phyloP scores from a whole-genome alignment of 1,140 invertebrate genomes.

The Ceratoteleas bidentatus region DNA sequence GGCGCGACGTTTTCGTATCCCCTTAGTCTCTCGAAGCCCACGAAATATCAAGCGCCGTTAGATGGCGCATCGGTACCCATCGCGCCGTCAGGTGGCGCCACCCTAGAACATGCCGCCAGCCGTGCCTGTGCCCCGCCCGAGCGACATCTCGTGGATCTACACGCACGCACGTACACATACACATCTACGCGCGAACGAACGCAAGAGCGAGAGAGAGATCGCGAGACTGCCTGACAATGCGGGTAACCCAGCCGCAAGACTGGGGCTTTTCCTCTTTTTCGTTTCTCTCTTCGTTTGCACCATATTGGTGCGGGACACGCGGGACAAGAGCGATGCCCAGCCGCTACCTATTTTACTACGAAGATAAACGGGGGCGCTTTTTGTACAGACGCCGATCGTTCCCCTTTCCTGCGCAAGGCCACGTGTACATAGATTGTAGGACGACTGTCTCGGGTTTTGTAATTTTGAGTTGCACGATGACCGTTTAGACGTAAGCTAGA shows the following conservation, averaged over 20 bases:
- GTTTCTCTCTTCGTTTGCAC: slow-evolving; percentile 63
- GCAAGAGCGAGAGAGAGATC: slow-evolving; percentile 43
- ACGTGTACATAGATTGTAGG: slow-evolving; percentile 48
- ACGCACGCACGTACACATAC: slow-evolving; percentile 53
- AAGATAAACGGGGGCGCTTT: slow-evolving; percentile 28
- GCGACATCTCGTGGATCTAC: slow-evolving; percentile 36
- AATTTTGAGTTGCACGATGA: slow-evolving; percentile 55
- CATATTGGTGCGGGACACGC: slow-evolving; percentile 70
- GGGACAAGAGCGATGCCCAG: slow-evolving; percentile 30
- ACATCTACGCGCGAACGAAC: slow-evolving; percentile 22
- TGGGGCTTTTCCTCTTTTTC: slow-evolving; percentile 45
- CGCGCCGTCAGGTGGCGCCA: background rate
- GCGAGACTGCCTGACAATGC: slow-evolving; percentile 62
- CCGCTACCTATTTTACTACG: slow-evolving; percentile 45
- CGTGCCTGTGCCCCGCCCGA: slow-evolving; percentile 7
- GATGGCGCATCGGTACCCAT: no score
- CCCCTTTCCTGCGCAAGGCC: slow-evolving; percentile 39
- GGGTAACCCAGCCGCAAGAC: slow-evolving; percentile 65
- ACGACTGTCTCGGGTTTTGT: slow-evolving; percentile 42
- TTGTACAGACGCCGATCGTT: slow-evolving; percentile 31
- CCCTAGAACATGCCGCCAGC: slow-evolving; percentile 5
- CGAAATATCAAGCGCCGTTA: no score
- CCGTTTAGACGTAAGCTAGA: slow-evolving; percentile 74
- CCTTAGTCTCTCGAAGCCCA: no score
- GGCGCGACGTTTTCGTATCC: no score